phyloP scores from a whole-genome alignment of 2,113 vertebrate species.

The Ellobius talpinus region DNA sequence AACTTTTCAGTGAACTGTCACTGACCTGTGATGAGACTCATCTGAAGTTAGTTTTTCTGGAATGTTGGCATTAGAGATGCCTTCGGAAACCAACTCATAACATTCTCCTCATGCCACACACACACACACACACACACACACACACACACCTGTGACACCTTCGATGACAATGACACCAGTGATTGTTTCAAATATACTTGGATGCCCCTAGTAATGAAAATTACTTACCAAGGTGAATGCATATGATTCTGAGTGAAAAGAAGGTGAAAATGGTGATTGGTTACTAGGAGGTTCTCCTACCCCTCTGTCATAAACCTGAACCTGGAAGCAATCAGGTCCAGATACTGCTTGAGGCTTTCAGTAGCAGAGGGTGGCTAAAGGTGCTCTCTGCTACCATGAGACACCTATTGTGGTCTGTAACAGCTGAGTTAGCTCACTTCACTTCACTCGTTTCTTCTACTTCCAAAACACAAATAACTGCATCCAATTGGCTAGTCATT shows the following conservation, averaged over 20 bases:
- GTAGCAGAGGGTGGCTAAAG: neutral
- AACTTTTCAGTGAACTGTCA: neutral
- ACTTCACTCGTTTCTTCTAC: neutral
- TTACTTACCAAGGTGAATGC: neutral
- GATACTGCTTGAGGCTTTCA: neutral
- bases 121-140: too few relatives aligned
- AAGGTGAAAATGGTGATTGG: neutral
- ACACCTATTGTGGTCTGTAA: neutral
- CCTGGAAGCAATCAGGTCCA: neutral
- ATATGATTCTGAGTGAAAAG: neutral
- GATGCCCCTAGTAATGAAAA: neutral
- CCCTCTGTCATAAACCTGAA: neutral
- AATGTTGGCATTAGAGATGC: neutral
- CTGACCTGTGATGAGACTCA: neutral
- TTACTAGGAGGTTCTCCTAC: neutral
- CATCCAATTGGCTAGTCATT: neutral
- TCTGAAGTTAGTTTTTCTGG: neutral
- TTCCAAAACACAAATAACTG: neutral
- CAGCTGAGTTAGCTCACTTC: neutral
- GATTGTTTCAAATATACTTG: neutral
- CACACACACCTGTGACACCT: neutral
- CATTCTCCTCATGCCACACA: neutral
- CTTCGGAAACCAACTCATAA: neutral
- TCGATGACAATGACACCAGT: neutral
- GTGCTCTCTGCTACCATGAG: neutral